Evolutionary conservation across 1,140 invertebrate genomes (phyloP), one percentile per base, ranked within the genome.

Genomic region (Nephotettix cincticeps): DNA sequence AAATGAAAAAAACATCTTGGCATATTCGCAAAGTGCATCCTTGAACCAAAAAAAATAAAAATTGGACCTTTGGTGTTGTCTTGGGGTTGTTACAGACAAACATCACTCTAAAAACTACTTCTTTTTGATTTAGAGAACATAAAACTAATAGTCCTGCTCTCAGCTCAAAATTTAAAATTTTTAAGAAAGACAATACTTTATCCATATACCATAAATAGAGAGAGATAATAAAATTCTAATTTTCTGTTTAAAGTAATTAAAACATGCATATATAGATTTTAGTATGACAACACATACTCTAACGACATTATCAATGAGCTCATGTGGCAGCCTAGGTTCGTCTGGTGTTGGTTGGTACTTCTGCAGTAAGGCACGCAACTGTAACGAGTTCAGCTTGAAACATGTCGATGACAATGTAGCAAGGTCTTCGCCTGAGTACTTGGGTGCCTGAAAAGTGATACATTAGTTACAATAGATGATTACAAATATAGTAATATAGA

Each of bases 331-430:
- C 43, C 86, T 79, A 61, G 85, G 80, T 73, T 89, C 83, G 77
- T 92, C 86, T 9, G 85, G 82, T 1, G 86, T 87, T 0, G 90
- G 87, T 76, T 92, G 89, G 84, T 95, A 98, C 75, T 91, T 90
- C 76, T 92, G 89, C 13, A 98, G 81, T 68, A 99, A 79, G 21
- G 93, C 90, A 68, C 90, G 85, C 58, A 99, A 87, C 83, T 99
- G 98, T 23, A 98, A 84, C 0, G 96, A 99, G 83, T 99, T 99
- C 11, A 99, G 84, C 78, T 98, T 98, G 83, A 97, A 99, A 81
- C 97, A 99, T 30, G 94, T 92, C n/a, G 94, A 93, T 63, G 93
- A 92, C 36, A 98, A 86, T 56, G 90, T 90, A 11, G 93, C 91
- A 19, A 98, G 87, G 79, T 99, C 96, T 77, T 98, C 95, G 3